Conservation (phyloP, 2,888 invertebrate genomes). For the Nomada flava region DNA sequence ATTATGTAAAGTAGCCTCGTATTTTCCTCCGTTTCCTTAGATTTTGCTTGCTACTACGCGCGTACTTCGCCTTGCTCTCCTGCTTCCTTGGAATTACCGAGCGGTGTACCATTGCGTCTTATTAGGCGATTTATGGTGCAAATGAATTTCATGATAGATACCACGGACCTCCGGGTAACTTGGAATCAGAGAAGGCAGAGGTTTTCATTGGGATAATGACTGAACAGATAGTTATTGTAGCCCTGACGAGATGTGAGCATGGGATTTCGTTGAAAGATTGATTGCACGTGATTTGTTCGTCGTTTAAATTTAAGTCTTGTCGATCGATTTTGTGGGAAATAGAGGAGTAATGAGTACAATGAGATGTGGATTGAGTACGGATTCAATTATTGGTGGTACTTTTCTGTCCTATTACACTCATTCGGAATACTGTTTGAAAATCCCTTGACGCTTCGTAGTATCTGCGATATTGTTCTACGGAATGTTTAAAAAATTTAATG, state of each 20-base stretch:
- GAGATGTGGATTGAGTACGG: background rate
- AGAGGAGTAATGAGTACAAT: too few species aligned
- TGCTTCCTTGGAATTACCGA: constrained; percentile 1
- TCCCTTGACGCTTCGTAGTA: too few species aligned
- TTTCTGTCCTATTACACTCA: too few species aligned
- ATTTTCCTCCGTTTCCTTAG: constrained; percentile 61
- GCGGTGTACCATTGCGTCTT: constrained; percentile 16
- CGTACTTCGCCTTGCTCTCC: constrained; percentile 8
- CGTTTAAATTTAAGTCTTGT: background rate
- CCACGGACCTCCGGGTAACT: constrained; percentile 9
- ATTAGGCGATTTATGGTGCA: constrained; percentile 11
- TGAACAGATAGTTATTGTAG: background rate
- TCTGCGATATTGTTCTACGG: too few species aligned
- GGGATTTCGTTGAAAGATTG: background rate
- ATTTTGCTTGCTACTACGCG: background rate
- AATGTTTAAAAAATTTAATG: background rate
- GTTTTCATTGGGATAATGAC: background rate
- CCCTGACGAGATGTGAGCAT: too few species aligned
- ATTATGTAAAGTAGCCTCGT: constrained; percentile 70
- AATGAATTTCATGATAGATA: constrained; percentile 30
- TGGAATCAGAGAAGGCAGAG: background rate
- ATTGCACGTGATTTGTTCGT: background rate
- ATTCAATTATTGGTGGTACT: too few species aligned
- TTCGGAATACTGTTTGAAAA: too few species aligned
- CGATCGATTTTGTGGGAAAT: background rate